Base-by-base conservation (phyloP, 2,888 invertebrate species). In the Andrena haemorrhoa region DNA sequence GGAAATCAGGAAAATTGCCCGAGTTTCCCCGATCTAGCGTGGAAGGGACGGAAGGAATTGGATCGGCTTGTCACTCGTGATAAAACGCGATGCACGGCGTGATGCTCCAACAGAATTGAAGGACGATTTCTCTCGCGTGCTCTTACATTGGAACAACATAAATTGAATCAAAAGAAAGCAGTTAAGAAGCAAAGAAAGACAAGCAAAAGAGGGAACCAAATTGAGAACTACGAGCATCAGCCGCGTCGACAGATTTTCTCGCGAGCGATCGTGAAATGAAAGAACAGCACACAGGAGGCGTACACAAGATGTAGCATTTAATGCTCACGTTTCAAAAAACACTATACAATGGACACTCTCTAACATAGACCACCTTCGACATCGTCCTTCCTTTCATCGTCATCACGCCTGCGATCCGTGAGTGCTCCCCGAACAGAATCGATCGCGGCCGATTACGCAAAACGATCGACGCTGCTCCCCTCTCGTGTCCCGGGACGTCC, bases 261-360 rank as follows among this genome's bases (percentile, higher is more conserved):
- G 79, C 80, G 83, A 76, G 82, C 61, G 49, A 7, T 66, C 51
- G 20, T 68, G 29, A 74, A 85, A 86, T 82, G 79, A 89, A 88
- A 91, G 89, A 56, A 82, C 85, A 85, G 82, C 83, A 88, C 89
- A 91, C 86, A 89, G 79, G 82, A 66, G 89, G 84, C 91, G 86
- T 93, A 93, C 93, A 93, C 93, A 93, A 93, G 93, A 92, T 93
- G 92, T 92, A 93, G 93, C 93, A 93, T 93, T 93, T 93, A 93
- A 93, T 93, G 93, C 93, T 93, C 91, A 93, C 92, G 93, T 93
- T 92, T 92, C 93, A 93, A 93, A 93, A 93, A 93, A 93, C 92
- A 93, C 93, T 93, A 93, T 93, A 93, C 93, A 93, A 93, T 93
- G 93, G 93, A 93, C 93, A 93, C 92, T 93, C 92, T 93, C 93